Percentiles rank a stretch among this genome's conserved stretches.
phyloP scores from a whole-genome alignment of 2,113 vertebrate genomes.

The Spilogale gracilis region DNA sequence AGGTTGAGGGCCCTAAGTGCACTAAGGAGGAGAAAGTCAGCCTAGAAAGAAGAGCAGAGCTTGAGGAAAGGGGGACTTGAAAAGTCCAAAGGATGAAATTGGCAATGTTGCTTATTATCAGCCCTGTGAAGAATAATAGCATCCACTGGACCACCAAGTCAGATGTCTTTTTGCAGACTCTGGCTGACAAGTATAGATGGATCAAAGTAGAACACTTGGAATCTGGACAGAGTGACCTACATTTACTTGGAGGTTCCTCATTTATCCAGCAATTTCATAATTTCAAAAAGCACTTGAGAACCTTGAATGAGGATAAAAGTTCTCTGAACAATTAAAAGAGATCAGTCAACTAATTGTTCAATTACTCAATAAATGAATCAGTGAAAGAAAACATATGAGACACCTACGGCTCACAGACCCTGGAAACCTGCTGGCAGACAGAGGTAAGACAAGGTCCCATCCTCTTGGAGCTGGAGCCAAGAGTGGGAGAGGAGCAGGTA shows the following conservation, averaged over 20 bases:
- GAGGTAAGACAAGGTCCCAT: neutral
- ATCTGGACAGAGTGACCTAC: neutral
- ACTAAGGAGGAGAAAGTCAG: neutral
- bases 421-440: neutral
- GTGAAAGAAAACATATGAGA: neutral
- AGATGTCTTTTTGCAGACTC: neutral
- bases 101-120: neutral
- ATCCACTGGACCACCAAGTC: neutral
- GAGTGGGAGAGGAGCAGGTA: neutral
- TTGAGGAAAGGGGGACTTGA: neutral
- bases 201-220: neutral
- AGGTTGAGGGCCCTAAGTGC: neutral
- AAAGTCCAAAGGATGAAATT: neutral
- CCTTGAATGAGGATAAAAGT: neutral
- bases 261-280: neutral
- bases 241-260: neutral
- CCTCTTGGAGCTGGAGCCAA: neutral
- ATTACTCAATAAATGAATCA: slow-evolving; percentile 50
- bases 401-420: neutral
- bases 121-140: neutral
- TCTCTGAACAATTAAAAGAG: slow-evolving; percentile 32
- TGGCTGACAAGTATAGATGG: neutral
- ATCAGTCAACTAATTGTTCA: neutral
- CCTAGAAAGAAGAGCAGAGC: neutral
- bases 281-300: slow-evolving; percentile 16